Base-by-base conservation (phyloP, 2,888 invertebrate genomes). In the Aporophyla lueneburgensis region DNA sequence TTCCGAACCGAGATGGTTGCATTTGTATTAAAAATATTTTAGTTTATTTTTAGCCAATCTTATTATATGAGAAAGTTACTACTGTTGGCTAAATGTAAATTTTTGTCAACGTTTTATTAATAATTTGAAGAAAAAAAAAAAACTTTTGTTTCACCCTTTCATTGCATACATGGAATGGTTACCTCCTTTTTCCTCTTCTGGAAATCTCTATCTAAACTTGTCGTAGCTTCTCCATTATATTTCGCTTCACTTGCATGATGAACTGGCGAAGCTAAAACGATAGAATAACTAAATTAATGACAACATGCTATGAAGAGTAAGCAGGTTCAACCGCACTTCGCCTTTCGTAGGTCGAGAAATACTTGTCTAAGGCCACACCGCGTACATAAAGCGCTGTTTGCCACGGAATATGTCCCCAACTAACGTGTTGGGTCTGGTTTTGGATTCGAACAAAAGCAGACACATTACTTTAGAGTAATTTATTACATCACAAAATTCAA, bases 191-290 rank as follows among this genome's bases (percentile, higher is more conserved):
- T 98, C 89, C 98, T 97, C 86, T 97, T 97, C 91, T 98, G 97
- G 89, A 99, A 98, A 94, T 99, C 98, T 83, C 97, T 97, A 94
- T 99, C 99, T 92, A 98, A 97, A 89, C 97, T 97, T 74, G 97
- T 97, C 69, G 97, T 97, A 1, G 97, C 96, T 87, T 97, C 97
- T 27, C 96, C 96, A 66, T 96, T 97, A 83, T 94, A 96, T 91
- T 95, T 96, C 71, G 88, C 92, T 75, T 94, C 93, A 85, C 92
- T 93, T 43, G 94, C 89, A 76, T 94, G 94, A 88, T 96, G 96
- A n/a, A 96, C 89, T 21, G 96, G 96, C 53, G 96, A 96, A n/a
- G 96, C 96, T 96, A 74, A 46, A 83, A 76, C 33, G n/a, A 67
- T 40, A 67, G 19, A 12, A 67, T 24, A 14, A 51, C 68, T 24